Base-by-base conservation (phyloP, 2,113 vertebrate genomes). In the Forbesichthys papilliferus region DNA sequence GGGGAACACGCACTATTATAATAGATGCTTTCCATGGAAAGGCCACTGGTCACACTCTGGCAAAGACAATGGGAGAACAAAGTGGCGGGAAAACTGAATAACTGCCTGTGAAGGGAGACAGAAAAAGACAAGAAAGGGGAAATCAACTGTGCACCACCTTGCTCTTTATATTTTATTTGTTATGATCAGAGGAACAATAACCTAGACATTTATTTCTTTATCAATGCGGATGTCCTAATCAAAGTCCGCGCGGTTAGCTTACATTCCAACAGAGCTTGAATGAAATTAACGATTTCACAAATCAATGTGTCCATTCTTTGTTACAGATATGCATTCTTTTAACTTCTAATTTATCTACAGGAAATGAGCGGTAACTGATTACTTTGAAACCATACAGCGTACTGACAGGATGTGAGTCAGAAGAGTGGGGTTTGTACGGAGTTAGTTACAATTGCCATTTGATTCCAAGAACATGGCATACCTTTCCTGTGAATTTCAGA, bases 11-110 rank as follows among this genome's bases (percentile, higher is more conserved):
- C 78, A 80, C 67, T 51, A 71, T 69, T 64, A 87, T 77, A 85
- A 82, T 80, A 60, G 79, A 69, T 16, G 48, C 69, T 71, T 71
- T 86, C 80, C 76, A 78, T 64, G 58, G 81, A 79, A 76, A 85
- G 77, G 74, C 73, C 57, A 72, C 52, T 60, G 75, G 70, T 71
- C 63, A 71, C 58, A 77, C 55, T 34, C 63, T 80, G 77, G 78
- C 66, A 74, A 61, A 63, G 56, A 87, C 64, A 82, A 81, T 82
- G 52, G 55, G 53, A 63, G 53, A 69, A 70, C 34, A 56, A 74
- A 82, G 73, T 60, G 58, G 69, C 66, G 74, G 56, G 56, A 56
- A 58, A 58, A 68, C 54, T 76, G 70, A 64, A 75, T 68, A 63
- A 63, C 18, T 18, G 46, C 61, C 68, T 66, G 66, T 63, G 60